Base-by-base conservation (phyloP, 2,888 invertebrate species). In the Lamellibrachia columna region DNA sequence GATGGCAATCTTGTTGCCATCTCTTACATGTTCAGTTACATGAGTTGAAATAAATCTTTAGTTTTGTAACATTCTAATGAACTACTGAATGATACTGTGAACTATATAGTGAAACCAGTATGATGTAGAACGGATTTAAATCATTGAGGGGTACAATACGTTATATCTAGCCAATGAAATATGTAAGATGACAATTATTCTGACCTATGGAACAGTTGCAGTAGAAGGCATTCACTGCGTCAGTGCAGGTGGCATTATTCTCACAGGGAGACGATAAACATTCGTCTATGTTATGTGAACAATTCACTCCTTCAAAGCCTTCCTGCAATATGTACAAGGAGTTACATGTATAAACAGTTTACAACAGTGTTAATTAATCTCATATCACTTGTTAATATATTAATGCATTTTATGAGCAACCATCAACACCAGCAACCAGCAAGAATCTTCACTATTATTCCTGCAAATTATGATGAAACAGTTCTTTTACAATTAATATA, bases 201-300 rank as follows among this genome's bases (percentile, higher is more conserved):
- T 90, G 8, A 94, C 95, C 94, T 94, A 95, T 95, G 4, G 94
- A 93, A 93, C 96, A 96, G 93, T 95, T 94, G 93, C 96, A 96
- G 53, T 93, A 92, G 92, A 93, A 95, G n/a, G 93, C 94, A 60
- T 93, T 94, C 52, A 95, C 93, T 91, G 94, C 93, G 93, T 94
- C 94, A 6, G 93, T 90, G 94, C 95, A 95, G 28, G 92, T 91
- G 90, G 95, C 95, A 75, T 93, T 93, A 92, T 95, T 94, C 22
- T 94, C 60, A 93, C 95, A 95, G 4, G 93, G 93, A 40, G 90
- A 53, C 7, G 92, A 92, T 40, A 60, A 52, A 52, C 92, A 92
- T 53, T 92, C 92, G 52, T 91, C 90, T 52, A 91, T 75, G 40
- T 92, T 91, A 53, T 91, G 52, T 52, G 52, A 91, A 92, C 92